Evolutionary conservation across 2,888 invertebrate species (phyloP), one percentile per base, ranked within the genome.

Genomic region (Branchipolynoe longqiensis): DNA sequence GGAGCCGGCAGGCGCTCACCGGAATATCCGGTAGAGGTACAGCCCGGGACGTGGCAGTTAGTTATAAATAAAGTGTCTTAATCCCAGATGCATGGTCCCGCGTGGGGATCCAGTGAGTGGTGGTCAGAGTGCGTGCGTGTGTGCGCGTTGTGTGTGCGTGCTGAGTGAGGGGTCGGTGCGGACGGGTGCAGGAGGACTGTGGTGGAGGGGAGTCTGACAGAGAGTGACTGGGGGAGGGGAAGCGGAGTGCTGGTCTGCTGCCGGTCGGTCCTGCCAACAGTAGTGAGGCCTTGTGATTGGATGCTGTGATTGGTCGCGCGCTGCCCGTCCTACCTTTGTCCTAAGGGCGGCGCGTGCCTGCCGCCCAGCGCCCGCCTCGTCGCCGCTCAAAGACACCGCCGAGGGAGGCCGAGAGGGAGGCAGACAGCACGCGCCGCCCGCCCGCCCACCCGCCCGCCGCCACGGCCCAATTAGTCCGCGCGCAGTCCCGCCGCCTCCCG

Each of bases 261-360:
- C 69, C 31, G 6, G 69, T 18, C 33, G 18, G 58, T n/a, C 14
- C 14, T 58, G 58, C 69, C 69, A 12, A n/a, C 3, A 31, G 69
- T 58, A 31, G 62, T 62, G 62, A 62, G 36, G 38, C 36, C 8
- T 12, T n/a, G 69, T 69, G 69, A 69, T 69, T 69, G 69, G 69
- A 69, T 8, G 12, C 25, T 12, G 31, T 69, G 69, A 69, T 69
- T 69, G 69, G 69, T 38, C 69, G 69, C 69, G 8, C n/a, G 69
- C 33, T 69, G 69, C 69, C 38, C 8, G 69, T 6, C 38, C 78
- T 78, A 78, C 78, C 78, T 78, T 78, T 78, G 78, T 78, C 78
- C 78, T 38, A 41, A 31, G 18, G 8, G 69, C 69, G 38, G 6
- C 18, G 31, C 18, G 6, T 18, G 31, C 69, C 38, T 38, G 31